A percentile compares a stretch with the other conserved stretches of the same genome.
These are phyloP conservation scores for Chinchilla lanigera DNA, from an alignment of 2,113 vertebrate genomes.

Conservation along the genomic window DNA sequence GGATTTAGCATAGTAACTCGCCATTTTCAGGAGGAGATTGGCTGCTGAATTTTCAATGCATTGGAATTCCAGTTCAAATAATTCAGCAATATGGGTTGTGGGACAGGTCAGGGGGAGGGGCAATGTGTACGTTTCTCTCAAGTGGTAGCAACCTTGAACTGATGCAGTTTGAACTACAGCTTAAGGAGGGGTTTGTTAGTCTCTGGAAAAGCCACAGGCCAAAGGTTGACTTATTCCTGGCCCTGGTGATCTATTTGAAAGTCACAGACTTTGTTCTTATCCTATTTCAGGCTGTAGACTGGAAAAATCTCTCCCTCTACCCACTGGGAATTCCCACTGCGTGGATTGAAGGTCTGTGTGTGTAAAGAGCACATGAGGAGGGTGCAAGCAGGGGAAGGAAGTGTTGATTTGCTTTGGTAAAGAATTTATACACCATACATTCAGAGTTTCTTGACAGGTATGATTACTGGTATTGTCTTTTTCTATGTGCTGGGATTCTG, in stretches of 20 bases:
- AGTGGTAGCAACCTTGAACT: constrained; percentile 77
- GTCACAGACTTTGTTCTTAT: constrained; percentile 76
- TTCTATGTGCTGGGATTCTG: constrained; percentile 82
- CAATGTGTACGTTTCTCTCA: constrained; percentile 68
- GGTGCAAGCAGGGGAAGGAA: constrained; percentile 70
- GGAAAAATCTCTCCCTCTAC: constrained; percentile 66
- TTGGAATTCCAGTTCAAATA: constrained; percentile 81
- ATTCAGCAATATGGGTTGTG: constrained; percentile 74
- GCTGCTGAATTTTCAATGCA: constrained; percentile 79
- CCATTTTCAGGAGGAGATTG: constrained; percentile 79
- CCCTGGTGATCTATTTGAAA: constrained; percentile 78
- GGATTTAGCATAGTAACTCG: constrained; percentile 81
- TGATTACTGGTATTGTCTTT: constrained; percentile 78
- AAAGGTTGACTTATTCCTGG: constrained; percentile 77
- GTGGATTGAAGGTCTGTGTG: constrained; percentile 55
- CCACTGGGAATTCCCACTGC: constrained; percentile 46
- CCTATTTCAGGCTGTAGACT: constrained; percentile 73
- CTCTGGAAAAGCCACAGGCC: constrained; percentile 76
- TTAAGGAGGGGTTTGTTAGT: constrained; percentile 66
- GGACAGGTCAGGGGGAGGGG: constrained; percentile 67
- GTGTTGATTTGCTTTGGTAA: constrained; percentile 77
- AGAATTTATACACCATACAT: constrained; percentile 74
- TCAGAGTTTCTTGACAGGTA: constrained; percentile 84
- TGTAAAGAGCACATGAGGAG: constrained; percentile 13
- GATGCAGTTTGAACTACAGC: constrained; percentile 79